Conservation (phyloP, 2,888 invertebrate species). For the Elmis aenea region DNA sequence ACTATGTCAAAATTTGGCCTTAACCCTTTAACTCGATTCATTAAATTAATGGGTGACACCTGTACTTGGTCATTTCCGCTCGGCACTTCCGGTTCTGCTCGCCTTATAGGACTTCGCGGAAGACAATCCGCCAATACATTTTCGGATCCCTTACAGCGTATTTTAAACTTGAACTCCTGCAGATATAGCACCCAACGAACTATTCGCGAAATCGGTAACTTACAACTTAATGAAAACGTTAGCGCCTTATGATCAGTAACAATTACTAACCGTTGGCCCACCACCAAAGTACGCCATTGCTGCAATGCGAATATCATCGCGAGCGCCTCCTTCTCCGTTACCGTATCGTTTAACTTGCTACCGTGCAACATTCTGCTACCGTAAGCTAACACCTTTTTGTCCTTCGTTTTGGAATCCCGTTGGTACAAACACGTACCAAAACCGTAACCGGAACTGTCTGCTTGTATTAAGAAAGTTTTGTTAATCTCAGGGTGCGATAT, state of each 20-base stretch:
- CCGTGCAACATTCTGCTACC: constrained; percentile 1
- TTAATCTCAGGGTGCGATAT: constrained; percentile 6
- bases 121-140: constrained; percentile 10
- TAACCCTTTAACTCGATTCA: no score
- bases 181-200: constrained; percentile 4
- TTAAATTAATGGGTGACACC: no score
- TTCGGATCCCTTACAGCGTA: constrained; percentile 8
- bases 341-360: constrained; percentile 4
- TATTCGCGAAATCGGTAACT: no score
- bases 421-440: constrained; percentile 12
- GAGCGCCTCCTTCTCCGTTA: constrained; percentile 8
- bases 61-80: no score
- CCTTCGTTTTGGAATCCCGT: not conserved
- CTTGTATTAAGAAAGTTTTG: constrained; percentile 5
- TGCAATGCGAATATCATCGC: constrained; percentile 4
- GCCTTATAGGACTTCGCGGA: no score
- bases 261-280: no score
- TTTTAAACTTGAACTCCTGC: constrained; percentile 6
- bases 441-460: constrained; percentile 10
- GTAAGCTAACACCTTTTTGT: no score
- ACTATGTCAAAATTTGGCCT: no score
- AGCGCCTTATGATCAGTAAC: constrained; percentile 7
- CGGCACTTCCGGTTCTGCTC: no score
- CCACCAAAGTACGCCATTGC: constrained; percentile 5
- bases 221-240: constrained; percentile 5